Base-by-base conservation (phyloP, 2,113 vertebrate genomes). In the Ciconia stormi region DNA sequence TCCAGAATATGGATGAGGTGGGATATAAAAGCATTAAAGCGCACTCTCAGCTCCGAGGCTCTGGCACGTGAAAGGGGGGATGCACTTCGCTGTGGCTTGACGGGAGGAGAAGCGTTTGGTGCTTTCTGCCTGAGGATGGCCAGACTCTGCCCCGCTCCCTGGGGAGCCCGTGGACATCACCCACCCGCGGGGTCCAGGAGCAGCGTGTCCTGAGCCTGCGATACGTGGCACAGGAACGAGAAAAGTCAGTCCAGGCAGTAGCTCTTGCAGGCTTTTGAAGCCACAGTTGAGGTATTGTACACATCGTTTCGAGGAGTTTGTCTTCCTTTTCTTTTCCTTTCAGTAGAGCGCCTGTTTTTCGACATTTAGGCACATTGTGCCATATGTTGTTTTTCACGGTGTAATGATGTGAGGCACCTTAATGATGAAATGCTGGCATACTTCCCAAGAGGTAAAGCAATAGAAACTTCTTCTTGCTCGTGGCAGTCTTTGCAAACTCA, bases 361-460 rank as follows among this genome's bases (percentile, higher is more conserved):
- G 74, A 80, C 95, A 69, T 77, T 94, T 50, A 62, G 88, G 88
- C 77, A 79, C 63, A 4, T 38, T 2, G 1, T 56, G 87, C 98
- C 98, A 97, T 98, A 97, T 98, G 98, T 95, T 97, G 94, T 96
- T 98, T 97, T 94, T 94, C 87, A 89, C 85, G 11, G 89, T 26
- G 69, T 92, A 89, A 93, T 6, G 70, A 97, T 87, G 95, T 79
- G 91, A 84, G 59, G 82, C 82, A 87, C 90, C 55, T 95, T 71
- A 52, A 46, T 85, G 91, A 95, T 84, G 93, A 90, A 95, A 84
- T 2, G 16, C 95, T 97, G 97, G 97, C 95, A 70, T 11, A 83
- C 81, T 95, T 97, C 96, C 98, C 92, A 18, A 69, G 65, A 90
- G 87, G 80, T 36, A 76, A 70, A 94, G 91, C 79, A 12, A 61